phyloP scores from a whole-genome alignment of 1,140 invertebrate genomes.

The Eurosta solidaginis region DNA sequence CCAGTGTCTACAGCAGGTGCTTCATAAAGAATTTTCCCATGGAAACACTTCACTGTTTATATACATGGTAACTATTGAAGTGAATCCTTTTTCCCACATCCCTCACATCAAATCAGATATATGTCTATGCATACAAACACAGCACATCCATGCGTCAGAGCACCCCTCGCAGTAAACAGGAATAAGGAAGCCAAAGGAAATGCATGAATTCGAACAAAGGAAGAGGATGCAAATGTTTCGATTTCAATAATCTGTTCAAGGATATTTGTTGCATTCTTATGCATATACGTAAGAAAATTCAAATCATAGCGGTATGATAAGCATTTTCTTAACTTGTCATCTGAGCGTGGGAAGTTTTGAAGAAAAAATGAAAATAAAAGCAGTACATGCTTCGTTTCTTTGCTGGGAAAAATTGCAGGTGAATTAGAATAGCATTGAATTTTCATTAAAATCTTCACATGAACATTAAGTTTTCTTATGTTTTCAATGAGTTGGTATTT shows the following conservation, averaged over 20 bases:
- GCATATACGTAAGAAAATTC: background rate
- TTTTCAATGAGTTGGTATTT: no score
- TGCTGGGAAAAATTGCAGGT: background rate
- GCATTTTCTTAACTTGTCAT: background rate
- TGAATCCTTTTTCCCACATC: slow-evolving; percentile 6
- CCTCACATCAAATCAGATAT: slow-evolving; percentile 13
- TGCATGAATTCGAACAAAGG: background rate
- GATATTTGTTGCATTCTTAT: background rate
- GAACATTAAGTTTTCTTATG: background rate
- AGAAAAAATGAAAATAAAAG: background rate
- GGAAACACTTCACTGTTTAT: background rate
- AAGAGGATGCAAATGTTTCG: slow-evolving; percentile 13
- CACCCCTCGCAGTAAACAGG: background rate
- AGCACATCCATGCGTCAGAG: no score
- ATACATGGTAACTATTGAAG: background rate
- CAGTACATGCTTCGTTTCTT: background rate
- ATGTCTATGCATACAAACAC: background rate
- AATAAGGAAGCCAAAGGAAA: background rate
- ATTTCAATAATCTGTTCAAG: background rate
- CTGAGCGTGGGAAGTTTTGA: background rate
- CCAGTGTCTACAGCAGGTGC: background rate
- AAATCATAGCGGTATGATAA: background rate
- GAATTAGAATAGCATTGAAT: background rate
- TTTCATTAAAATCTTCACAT: background rate
- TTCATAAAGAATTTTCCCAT: background rate